Conservation (phyloP, 2,888 invertebrate genomes). For the Yponomeuta cagnagella region DNA sequence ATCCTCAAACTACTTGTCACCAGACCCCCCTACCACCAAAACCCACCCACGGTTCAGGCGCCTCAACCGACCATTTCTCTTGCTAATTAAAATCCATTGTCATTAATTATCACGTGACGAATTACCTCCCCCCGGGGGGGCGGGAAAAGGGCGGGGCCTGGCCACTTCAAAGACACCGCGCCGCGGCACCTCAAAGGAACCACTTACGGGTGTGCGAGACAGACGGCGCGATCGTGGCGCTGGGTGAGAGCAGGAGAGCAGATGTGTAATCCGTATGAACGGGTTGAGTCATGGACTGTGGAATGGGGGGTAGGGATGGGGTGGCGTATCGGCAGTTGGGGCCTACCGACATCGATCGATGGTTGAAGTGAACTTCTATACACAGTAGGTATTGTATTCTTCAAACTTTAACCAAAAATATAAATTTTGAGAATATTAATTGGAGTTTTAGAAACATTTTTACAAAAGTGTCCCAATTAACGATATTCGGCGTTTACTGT, state of each 20-base stretch:
- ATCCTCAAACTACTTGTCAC: too few species aligned
- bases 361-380: too few species aligned
- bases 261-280: conserved; percentile 54
- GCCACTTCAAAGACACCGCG: conserved; percentile 64
- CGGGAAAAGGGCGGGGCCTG: conserved; percentile 55
- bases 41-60: not conserved
- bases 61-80: not conserved
- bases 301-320: conserved; percentile 54
- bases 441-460: too few species aligned
- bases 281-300: conserved; percentile 64
- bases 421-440: too few species aligned
- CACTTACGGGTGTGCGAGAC: conserved; percentile 47
- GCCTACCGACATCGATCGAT: conserved; percentile 31
- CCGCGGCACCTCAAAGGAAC: conserved; percentile 54
- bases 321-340: conserved; percentile 11
- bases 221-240: conserved; percentile 23
- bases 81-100: conserved; percentile 68
- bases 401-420: too few species aligned
- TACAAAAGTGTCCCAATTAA: too few species aligned
- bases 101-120: conserved; percentile 63
- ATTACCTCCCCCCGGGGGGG: conserved; percentile 46
- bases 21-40: not conserved
- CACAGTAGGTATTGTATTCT: too few species aligned
- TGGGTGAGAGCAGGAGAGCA: conserved; percentile 34
- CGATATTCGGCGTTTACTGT: too few species aligned